phyloP scores from a whole-genome alignment of 2,797 vertebrate species.

The Micropoecilia bifurca region DNA sequence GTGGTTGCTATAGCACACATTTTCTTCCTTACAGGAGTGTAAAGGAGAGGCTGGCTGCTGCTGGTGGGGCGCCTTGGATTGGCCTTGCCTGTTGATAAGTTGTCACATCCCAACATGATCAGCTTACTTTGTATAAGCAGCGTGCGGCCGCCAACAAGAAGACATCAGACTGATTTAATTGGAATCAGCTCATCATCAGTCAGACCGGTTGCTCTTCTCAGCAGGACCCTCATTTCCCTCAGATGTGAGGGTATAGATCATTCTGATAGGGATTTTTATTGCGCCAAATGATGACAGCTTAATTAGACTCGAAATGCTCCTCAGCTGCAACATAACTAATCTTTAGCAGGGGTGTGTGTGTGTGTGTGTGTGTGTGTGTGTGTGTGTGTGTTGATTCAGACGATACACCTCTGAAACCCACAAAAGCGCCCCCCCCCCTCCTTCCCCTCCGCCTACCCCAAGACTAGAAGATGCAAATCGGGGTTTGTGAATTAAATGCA shows the following conservation, averaged over 20 bases:
- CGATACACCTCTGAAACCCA: conserved; percentile 40
- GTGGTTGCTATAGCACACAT: conserved; percentile 66
- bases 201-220: conserved; percentile 50
- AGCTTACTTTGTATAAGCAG: conserved; percentile 42
- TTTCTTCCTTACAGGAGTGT: conserved; percentile 39
- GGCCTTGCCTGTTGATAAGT: conserved; percentile 80
- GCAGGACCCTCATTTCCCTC: conserved; percentile 43
- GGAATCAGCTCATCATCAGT: conserved; percentile 61
- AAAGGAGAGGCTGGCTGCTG: background rate
- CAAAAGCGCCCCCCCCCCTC: conserved; percentile 27
- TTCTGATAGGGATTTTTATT: conserved; percentile 33
- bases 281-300: conserved; percentile 43
- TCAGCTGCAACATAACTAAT: conserved; percentile 56
- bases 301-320: conserved; percentile 48
- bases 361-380: conserved; percentile 50
- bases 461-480: conserved; percentile 70
- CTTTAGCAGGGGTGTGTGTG: conserved; percentile 46
- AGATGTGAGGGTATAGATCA: conserved; percentile 29
- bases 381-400: conserved; percentile 63
- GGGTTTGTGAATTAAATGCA: conserved; percentile 76
- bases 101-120: conserved; percentile 59
- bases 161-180: conserved; percentile 63
- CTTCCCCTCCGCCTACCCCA: conserved; percentile 24
- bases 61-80: conserved; percentile 43
- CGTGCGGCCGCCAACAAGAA: conserved; percentile 46